Evolutionary conservation across 2,797 vertebrate species (phyloP), one percentile per base, ranked within the genome.

Genomic region (Esox lucius): DNA sequence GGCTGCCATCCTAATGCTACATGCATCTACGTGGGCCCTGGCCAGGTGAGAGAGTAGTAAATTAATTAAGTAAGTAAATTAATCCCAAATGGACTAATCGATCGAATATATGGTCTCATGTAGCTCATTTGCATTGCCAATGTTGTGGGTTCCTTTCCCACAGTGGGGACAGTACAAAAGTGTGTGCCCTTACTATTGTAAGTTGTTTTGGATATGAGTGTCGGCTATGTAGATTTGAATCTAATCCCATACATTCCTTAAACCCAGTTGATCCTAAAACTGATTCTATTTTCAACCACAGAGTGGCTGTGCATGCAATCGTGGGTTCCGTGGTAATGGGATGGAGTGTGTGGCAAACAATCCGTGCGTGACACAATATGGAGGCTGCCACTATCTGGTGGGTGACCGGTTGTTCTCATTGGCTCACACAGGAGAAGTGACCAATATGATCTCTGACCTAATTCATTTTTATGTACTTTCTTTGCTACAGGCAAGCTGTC

Each of bases 301-400:
- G 98, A 97, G 91, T 31, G 94, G 95, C 82, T 99, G 98, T 71
- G 85, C 92, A 6, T 99, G 98, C 82, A 96, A 95, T 71, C 79
- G 86, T 7, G 95, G 96, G 46, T 98, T 94, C 84, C 92, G 62
- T 71, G 97, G 97, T 33, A 92, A 93, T 2, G 98, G 98, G 19
- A 89, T 81, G 16, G 91, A 94, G 46, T 99, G 98, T 80, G 94
- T 94, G 46, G 84, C 94, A 0, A 75, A 94, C 72, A 95, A 95
- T 68, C 91, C 89, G 0, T 99, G 98, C 81, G 90, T 95, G 72
- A 90, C 90, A 56, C 89, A 87, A 31, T 85, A 68, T 0, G 91
- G 91, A 78, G 93, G 93, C 79, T 99, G 98, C 46, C 97, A 99
- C 84, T 93, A 91, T 68, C 78, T 95, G 92, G 98, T 98, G 79